These are phyloP conservation scores for Kradibia gibbosae DNA, from an alignment of 1,140 invertebrate genomes.

Conservation along the genomic window DNA sequence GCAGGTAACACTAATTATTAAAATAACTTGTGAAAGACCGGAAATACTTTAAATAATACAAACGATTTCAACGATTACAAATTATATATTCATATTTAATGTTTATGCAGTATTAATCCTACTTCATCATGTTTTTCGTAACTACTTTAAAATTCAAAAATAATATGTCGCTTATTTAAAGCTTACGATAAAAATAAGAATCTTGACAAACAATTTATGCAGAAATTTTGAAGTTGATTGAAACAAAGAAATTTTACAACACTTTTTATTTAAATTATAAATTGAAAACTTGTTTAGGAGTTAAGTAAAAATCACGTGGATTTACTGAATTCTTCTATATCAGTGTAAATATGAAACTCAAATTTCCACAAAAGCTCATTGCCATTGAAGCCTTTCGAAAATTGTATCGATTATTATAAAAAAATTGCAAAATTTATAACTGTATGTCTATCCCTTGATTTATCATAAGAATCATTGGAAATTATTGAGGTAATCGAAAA, in stretches of 20 bases:
- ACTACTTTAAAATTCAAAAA: slow-evolving; percentile 24
- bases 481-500: background rate
- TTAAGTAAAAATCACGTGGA: slow-evolving; percentile 1
- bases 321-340: background rate
- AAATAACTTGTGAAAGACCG: slow-evolving; percentile 20
- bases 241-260: slow-evolving; percentile 28
- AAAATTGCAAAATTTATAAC: background rate
- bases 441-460: background rate
- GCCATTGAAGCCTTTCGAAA: background rate
- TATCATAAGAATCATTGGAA: background rate
- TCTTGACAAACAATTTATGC: slow-evolving; percentile 19
- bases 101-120: slow-evolving; percentile 17
- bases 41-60: slow-evolving; percentile 32
- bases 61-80: background rate
- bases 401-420: background rate
- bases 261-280: slow-evolving; percentile 36
- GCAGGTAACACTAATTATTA: background rate
- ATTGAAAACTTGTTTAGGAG: slow-evolving; percentile 6
- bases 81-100: background rate
- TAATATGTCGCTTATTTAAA: background rate
- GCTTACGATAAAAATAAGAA: slow-evolving; percentile 16
- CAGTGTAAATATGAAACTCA: background rate
- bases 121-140: slow-evolving; percentile 15
- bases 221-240: slow-evolving; percentile 14
- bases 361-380: slow-evolving; percentile 20